Percentiles rank a stretch among this genome's conserved stretches.
Conservation (phyloP, 2,797 vertebrate genomes). For the Myioborus melanocephalus region DNA sequence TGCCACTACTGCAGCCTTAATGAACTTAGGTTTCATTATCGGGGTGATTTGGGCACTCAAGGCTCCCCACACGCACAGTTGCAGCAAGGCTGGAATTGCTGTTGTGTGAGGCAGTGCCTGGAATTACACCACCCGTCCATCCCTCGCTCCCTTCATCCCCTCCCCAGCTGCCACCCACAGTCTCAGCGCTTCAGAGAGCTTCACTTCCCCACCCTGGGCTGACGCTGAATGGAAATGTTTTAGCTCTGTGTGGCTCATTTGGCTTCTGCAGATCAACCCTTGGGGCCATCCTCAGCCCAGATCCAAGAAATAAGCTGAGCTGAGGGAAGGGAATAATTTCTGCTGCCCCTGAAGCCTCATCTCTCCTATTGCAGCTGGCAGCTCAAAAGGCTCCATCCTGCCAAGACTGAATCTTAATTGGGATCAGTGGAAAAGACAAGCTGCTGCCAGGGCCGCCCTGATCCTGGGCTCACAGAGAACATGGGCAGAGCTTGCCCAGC, state of each 20-base stretch:
- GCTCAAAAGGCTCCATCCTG: constrained; percentile 25
- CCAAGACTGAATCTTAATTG: constrained; percentile 44
- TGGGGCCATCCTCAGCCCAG: constrained; percentile 8
- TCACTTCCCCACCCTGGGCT: not conserved
- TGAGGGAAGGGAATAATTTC: constrained; percentile 35
- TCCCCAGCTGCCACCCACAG: constrained; percentile 4
- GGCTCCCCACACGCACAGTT: not conserved
- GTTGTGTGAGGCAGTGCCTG: not conserved
- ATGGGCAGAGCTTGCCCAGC: not conserved
- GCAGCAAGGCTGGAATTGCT: not conserved
- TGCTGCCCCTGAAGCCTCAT: constrained; percentile 48
- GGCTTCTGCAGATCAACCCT: constrained; percentile 21
- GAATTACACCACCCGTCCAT: not conserved
- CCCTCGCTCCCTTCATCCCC: not conserved
- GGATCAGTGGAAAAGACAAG: constrained; percentile 64
- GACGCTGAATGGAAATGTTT: constrained; percentile 15
- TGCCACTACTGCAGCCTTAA: not conserved
- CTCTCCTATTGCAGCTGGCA: constrained; percentile 57
- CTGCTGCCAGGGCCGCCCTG: constrained; percentile 40
- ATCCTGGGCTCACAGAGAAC: not conserved
- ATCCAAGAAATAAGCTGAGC: constrained; percentile 35
- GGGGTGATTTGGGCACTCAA: fast-evolving
- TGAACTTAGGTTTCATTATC: fast-evolving
- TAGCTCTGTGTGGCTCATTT: constrained; percentile 36
- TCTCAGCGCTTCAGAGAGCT: fast-evolving